Evolutionary conservation across 2,888 invertebrate genomes (phyloP).

Genomic region (Ommatoiulus sabulosus): DNA sequence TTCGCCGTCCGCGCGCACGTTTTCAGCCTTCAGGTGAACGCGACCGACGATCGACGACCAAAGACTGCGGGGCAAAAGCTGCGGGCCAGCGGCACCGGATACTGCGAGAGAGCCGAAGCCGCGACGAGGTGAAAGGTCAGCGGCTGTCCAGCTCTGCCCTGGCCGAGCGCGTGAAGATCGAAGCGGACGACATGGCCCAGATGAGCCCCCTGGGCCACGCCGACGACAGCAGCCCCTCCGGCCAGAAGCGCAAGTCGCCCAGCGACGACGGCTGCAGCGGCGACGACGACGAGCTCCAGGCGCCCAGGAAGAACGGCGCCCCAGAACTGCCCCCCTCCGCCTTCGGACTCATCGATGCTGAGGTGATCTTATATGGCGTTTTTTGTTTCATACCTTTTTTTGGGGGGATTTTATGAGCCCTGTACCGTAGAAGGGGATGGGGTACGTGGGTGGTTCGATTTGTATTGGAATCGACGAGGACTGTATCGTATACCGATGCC

Average conservation of each 20-base stretch:
- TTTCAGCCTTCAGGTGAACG: not conserved
- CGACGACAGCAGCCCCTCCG: constrained; percentile 51
- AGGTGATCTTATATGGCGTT: constrained; percentile 36
- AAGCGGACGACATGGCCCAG: constrained; percentile 56
- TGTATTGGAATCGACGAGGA: no score
- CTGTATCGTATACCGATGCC: no score
- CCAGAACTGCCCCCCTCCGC: constrained; percentile 46
- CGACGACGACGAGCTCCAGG: constrained; percentile 56
- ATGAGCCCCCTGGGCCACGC: constrained; percentile 56
- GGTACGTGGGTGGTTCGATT: no score
- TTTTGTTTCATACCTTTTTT: no score
- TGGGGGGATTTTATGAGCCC: no score
- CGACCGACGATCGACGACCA: not conserved
- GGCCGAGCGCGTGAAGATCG: constrained; percentile 3
- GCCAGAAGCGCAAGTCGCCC: constrained; percentile 55
- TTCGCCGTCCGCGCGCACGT: not conserved
- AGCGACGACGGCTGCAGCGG: constrained; percentile 53
- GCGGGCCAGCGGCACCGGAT: not conserved
- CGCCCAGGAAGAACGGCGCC: constrained; percentile 54
- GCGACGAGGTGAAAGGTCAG: not conserved
- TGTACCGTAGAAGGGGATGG: no score
- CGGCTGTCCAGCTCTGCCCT: not conserved
- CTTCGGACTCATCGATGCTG: constrained; percentile 54
- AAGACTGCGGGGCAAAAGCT: constrained; percentile 20
- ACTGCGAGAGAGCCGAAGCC: not conserved